A percentile compares a stretch with the other conserved stretches of the same genome.
Conservation (phyloP, 2,797 vertebrate genomes). For the Pyrrhura leucotis region DNA sequence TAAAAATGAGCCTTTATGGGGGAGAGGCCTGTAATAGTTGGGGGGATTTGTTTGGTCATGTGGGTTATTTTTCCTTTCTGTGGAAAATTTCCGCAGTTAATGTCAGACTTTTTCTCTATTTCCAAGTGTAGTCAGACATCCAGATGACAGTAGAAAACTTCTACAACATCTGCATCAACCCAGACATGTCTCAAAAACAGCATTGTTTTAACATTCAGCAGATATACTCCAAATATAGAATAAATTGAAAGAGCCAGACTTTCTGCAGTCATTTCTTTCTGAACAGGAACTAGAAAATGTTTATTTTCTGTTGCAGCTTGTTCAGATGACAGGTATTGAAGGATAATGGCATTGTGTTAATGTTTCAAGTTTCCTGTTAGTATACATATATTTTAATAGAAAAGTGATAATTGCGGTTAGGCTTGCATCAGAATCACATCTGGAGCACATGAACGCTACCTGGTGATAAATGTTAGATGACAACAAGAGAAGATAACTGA, state of each 20-base stretch:
- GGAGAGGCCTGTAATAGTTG: neutral
- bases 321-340: neutral
- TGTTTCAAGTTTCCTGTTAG: neutral
- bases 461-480: neutral
- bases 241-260: neutral
- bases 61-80: neutral
- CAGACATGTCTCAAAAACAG: neutral
- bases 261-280: neutral
- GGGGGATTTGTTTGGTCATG: fast-evolving
- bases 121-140: neutral
- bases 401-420: neutral
- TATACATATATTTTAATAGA: neutral
- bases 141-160: neutral
- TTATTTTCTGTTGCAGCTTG: neutral
- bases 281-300: neutral
- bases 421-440: neutral
- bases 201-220: neutral
- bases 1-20: neutral
- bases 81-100: neutral
- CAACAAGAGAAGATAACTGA: neutral
- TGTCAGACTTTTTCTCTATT: neutral
- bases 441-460: neutral
- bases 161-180: neutral
- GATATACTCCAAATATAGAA: neutral
- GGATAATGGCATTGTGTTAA: neutral